Conservation (phyloP, 2,797 vertebrate genomes). For the Gephyroberyx darwinii region DNA sequence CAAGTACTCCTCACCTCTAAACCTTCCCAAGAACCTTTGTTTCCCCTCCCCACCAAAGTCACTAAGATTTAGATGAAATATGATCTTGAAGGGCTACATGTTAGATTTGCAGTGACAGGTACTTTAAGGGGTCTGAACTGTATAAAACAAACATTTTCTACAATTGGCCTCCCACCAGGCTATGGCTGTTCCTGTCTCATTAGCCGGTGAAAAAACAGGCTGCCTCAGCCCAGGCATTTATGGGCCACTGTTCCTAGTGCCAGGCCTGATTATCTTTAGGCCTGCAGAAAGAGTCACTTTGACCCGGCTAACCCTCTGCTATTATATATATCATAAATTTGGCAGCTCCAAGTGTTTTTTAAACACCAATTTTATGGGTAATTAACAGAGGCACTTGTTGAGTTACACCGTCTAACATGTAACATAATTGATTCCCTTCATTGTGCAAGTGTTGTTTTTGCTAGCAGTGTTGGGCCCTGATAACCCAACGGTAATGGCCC, state of each 20-base stretch:
- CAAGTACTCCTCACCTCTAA: slow-evolving; percentile 21
- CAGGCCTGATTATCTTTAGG: slow-evolving; percentile 74
- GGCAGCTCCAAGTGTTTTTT: slow-evolving; percentile 34
- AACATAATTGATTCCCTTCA: slow-evolving; percentile 51
- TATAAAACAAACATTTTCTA: slow-evolving; percentile 74
- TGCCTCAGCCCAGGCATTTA: slow-evolving; percentile 50
- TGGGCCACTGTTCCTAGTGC: slow-evolving; percentile 68
- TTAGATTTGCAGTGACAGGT: slow-evolving; percentile 67
- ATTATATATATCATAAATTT: slow-evolving; percentile 58
- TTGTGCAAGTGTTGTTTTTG: slow-evolving; percentile 64
- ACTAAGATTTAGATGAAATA: slow-evolving; percentile 59
- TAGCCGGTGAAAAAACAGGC: slow-evolving; percentile 58
- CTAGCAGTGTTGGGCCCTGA: slow-evolving; percentile 56
- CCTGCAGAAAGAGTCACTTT: slow-evolving; percentile 49
- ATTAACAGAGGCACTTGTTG: slow-evolving; percentile 43
- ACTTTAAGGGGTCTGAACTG: slow-evolving; percentile 60
- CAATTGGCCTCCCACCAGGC: slow-evolving; percentile 71
- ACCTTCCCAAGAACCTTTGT: slow-evolving; percentile 3
- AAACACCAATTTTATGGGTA: slow-evolving; percentile 46
- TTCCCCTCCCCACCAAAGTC: slow-evolving; percentile 32
- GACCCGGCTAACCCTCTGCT: slow-evolving; percentile 43
- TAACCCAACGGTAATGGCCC: slow-evolving; percentile 67
- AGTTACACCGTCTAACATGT: slow-evolving; percentile 35
- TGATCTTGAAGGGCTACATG: slow-evolving; percentile 58
- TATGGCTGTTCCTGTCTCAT: slow-evolving; percentile 68